phyloP scores from a whole-genome alignment of 2,888 invertebrate species.

The Flabesymbios commensalis region DNA sequence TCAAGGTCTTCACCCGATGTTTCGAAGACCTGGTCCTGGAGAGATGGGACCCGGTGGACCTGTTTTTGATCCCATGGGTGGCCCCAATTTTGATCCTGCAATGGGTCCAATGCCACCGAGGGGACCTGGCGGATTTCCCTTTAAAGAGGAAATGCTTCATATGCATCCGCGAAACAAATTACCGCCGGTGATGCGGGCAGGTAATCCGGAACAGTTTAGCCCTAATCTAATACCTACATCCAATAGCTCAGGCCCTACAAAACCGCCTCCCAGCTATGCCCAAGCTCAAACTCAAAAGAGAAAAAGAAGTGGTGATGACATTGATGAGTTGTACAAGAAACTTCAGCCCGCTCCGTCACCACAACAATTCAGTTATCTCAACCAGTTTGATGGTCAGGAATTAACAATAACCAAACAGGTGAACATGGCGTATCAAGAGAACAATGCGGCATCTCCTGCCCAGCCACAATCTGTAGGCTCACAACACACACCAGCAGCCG shows the following conservation, averaged over 20 bases:
- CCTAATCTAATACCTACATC: constrained; percentile 39
- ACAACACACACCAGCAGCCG: too few species aligned
- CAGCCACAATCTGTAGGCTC: neutral
- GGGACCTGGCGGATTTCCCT: constrained; percentile 28
- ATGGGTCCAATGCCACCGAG: constrained; percentile 31
- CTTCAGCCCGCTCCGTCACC: constrained; percentile 85
- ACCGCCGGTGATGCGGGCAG: constrained; percentile 51
- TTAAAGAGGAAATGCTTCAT: constrained; percentile 31
- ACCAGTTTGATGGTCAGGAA: constrained; percentile 95
- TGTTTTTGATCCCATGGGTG: too few species aligned
- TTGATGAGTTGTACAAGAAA: constrained; percentile 74
- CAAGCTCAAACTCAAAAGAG: constrained; percentile 49
- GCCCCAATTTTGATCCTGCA: constrained; percentile 36
- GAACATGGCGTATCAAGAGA: constrained; percentile 73
- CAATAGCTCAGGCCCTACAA: constrained; percentile 34
- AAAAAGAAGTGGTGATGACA: constrained; percentile 49
- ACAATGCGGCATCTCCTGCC: constrained; percentile 10
- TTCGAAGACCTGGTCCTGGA: constrained; percentile 23
- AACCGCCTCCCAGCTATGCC: constrained; percentile 60
- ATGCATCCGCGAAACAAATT: constrained; percentile 22
- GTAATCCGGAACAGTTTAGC: constrained; percentile 57
- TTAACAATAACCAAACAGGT: constrained; percentile 94
- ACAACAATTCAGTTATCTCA: constrained; percentile 93
- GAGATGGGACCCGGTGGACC: constrained; percentile 33
- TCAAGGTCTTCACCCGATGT: constrained; percentile 18